Conservation (phyloP, 2,797 vertebrate species). For the Eupleurogrammus muticus region DNA sequence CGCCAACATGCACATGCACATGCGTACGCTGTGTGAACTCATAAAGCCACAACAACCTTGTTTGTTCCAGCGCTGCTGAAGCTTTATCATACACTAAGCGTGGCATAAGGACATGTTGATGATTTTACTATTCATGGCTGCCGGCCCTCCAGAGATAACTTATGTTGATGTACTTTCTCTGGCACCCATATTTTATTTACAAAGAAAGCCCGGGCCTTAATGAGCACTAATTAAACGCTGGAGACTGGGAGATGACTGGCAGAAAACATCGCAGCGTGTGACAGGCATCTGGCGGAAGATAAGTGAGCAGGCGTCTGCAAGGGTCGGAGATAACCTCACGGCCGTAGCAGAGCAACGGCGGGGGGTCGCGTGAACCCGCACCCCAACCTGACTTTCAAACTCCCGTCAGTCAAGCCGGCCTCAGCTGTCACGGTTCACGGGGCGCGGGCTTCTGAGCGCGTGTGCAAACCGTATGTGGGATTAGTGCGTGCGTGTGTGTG, state of each 20-base stretch:
- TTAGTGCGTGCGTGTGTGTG: not conserved
- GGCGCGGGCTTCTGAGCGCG: slow-evolving; percentile 50
- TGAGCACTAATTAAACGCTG: slow-evolving; percentile 82
- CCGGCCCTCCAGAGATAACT: slow-evolving; percentile 67
- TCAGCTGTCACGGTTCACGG: slow-evolving; percentile 78
- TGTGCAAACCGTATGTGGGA: slow-evolving; percentile 8
- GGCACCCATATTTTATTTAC: slow-evolving; percentile 81
- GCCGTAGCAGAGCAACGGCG: slow-evolving; percentile 49
- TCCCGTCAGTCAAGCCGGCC: slow-evolving; percentile 77
- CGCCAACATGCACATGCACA: slow-evolving; percentile 3
- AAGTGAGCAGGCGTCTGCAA: slow-evolving; percentile 59
- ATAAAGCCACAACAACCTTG: slow-evolving; percentile 30
- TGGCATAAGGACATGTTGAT: slow-evolving; percentile 54
- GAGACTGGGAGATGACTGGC: slow-evolving; percentile 79
- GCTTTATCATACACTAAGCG: slow-evolving; percentile 58
- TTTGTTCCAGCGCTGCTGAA: slow-evolving; percentile 18
- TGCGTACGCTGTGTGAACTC: not conserved
- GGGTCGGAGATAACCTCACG: slow-evolving; percentile 37
- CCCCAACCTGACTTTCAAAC: slow-evolving; percentile 77
- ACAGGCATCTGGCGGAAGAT: slow-evolving; percentile 79
- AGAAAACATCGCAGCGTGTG: slow-evolving; percentile 76
- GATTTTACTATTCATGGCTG: slow-evolving; percentile 65
- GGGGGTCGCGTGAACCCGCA: slow-evolving; percentile 68
- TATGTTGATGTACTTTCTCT: slow-evolving; percentile 72
- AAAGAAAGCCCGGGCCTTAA: slow-evolving; percentile 76